Evolutionary conservation across 2,113 vertebrate species (phyloP).

Genomic region (Acrocephalus kingi): DNA sequence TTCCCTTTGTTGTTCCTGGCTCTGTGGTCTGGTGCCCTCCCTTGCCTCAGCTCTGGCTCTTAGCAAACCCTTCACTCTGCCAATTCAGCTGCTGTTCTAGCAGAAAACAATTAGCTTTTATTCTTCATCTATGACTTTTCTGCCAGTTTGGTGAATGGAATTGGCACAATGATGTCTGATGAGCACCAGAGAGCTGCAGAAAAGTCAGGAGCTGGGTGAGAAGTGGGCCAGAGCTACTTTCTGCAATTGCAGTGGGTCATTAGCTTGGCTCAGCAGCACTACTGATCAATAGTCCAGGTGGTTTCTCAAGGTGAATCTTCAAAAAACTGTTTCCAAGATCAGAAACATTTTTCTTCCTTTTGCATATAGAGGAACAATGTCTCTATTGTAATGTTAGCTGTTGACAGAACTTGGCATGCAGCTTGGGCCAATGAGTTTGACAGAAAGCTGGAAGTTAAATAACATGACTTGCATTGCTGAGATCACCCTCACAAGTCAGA

Average conservation of each 20-base stretch:
- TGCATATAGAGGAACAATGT: background rate
- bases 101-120: background rate
- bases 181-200: background rate
- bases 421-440: background rate
- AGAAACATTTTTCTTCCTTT: background rate
- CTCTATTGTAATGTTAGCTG: background rate
- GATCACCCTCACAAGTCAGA: background rate
- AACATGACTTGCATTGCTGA: background rate
- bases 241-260: background rate
- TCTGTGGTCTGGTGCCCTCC: background rate
- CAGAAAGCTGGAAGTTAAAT: background rate
- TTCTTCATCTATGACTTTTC: background rate
- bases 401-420: background rate
- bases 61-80: background rate
- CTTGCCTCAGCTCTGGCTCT: background rate
- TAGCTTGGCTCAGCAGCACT: background rate
- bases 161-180: background rate
- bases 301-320: background rate
- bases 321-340: background rate
- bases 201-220: background rate
- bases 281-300: background rate
- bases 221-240: background rate
- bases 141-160: background rate
- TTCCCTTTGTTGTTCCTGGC: background rate
- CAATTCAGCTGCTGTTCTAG: background rate